Conservation (phyloP, 2,797 vertebrate species). For the Phalanger gymnotis region DNA sequence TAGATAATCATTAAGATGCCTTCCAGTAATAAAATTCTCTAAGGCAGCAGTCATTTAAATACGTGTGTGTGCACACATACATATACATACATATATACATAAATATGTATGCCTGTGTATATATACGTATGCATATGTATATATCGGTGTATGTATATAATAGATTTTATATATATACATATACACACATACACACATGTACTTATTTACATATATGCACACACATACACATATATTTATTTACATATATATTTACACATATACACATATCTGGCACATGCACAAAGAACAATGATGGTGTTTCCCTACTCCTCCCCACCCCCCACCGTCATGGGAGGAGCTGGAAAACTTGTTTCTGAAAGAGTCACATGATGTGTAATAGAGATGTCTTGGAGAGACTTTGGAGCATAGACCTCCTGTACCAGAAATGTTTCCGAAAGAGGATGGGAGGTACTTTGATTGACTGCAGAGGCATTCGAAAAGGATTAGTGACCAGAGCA, state of each 20-base stretch:
- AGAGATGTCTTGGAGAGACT: not conserved
- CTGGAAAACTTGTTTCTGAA: not conserved
- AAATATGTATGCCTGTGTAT: not conserved
- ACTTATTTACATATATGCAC: too few relatives aligned
- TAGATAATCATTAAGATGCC: not conserved
- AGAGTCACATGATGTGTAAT: not conserved
- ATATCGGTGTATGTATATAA: not conserved
- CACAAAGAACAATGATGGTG: not conserved
- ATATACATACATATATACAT: too few relatives aligned
- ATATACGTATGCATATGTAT: not conserved
- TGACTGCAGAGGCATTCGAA: not conserved
- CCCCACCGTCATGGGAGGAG: not conserved
- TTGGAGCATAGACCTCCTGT: not conserved
- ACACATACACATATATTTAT: too few relatives aligned
- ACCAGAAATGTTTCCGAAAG: not conserved
- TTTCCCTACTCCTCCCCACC: not conserved
- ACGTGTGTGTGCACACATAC: not conserved
- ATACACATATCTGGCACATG: not conserved
- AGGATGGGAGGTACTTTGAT: not conserved
- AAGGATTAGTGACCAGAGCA: not conserved
- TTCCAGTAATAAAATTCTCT: not conserved
- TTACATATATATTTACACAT: too few relatives aligned
- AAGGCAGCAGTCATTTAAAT: not conserved
- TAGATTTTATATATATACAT: not conserved
- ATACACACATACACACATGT: fast-evolving